phyloP scores from a whole-genome alignment of 2,888 invertebrate genomes.

The Drosophila tripunctata region DNA sequence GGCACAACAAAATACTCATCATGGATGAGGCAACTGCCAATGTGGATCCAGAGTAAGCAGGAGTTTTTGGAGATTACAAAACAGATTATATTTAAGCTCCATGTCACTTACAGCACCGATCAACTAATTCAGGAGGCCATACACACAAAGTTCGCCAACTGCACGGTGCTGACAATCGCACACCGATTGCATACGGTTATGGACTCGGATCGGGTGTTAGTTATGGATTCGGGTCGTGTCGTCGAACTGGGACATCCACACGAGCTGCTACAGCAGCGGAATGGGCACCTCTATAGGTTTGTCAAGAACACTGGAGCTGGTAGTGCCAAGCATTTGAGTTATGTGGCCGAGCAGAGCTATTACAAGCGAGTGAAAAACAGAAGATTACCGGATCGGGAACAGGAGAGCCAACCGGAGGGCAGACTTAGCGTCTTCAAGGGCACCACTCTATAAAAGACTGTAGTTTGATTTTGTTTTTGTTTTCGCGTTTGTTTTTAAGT shows the following conservation, averaged over 20 bases:
- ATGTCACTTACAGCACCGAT: slow-evolving; percentile 88
- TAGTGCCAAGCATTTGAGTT: slow-evolving; percentile 86
- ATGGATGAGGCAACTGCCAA: slow-evolving; percentile 97
- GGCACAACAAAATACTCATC: slow-evolving; percentile 91
- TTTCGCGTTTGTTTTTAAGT: slow-evolving; percentile 52
- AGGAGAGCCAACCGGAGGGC: slow-evolving; percentile 16
- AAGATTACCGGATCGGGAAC: neutral
- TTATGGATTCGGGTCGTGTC: slow-evolving; percentile 90
- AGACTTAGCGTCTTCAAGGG: slow-evolving; percentile 43
- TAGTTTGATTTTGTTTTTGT: slow-evolving; percentile 27
- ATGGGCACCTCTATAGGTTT: slow-evolving; percentile 87
- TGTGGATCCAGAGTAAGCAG: slow-evolving; percentile 91
- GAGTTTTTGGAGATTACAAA: neutral
- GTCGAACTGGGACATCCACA: slow-evolving; percentile 92
- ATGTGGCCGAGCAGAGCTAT: slow-evolving; percentile 86
- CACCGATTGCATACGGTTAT: slow-evolving; percentile 96
- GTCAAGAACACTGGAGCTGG: slow-evolving; percentile 89
- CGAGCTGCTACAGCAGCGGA: slow-evolving; percentile 86
- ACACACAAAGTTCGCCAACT: slow-evolving; percentile 90
- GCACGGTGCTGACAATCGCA: slow-evolving; percentile 96
- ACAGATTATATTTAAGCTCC: too few relatives aligned
- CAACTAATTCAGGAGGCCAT: slow-evolving; percentile 93
- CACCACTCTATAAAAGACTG: slow-evolving; percentile 72
- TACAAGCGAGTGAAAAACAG: slow-evolving; percentile 66
- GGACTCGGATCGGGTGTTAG: slow-evolving; percentile 93